phyloP scores from a whole-genome alignment of 2,888 invertebrate species.

The Conistra vaccinii region DNA sequence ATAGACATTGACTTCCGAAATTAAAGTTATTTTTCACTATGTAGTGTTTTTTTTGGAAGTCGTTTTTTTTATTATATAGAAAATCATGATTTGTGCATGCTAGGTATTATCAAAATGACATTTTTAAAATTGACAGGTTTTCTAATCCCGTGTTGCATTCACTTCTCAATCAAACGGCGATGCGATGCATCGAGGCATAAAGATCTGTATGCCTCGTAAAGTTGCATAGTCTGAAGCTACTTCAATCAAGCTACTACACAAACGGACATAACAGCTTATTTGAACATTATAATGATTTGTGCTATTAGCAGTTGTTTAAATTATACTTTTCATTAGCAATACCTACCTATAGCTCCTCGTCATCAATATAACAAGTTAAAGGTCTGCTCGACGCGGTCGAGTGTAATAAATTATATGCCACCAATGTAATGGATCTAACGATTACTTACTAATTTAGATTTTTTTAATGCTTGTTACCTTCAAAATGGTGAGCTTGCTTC shows the following conservation, averaged over 20 bases:
- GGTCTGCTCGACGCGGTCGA: background rate
- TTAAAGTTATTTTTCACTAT: too few species aligned
- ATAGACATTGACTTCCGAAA: too few species aligned
- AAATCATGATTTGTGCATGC: background rate
- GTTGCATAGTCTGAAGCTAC: background rate
- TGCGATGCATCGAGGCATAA: too few species aligned
- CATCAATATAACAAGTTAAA: constrained; percentile 4
- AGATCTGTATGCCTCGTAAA: too few species aligned
- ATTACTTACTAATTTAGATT: background rate
- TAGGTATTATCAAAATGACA: background rate
- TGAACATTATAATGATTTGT: background rate
- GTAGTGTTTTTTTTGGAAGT: too few species aligned
- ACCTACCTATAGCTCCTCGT: background rate
- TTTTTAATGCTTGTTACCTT: constrained; percentile 27
- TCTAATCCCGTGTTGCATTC: too few species aligned
- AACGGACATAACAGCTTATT: background rate
- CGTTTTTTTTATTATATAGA: too few species aligned
- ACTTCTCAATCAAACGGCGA: too few species aligned
- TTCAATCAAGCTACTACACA: background rate
- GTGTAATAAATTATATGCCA: background rate
- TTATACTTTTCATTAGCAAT: background rate
- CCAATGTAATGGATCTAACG: constrained; percentile 23
- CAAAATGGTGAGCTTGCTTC: constrained; percentile 6
- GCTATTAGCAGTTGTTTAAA: background rate
- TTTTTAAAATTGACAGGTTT: background rate